Evolutionary conservation across 2,113 vertebrate species (phyloP).

Genomic region (Aldabrachelys gigantea): DNA sequence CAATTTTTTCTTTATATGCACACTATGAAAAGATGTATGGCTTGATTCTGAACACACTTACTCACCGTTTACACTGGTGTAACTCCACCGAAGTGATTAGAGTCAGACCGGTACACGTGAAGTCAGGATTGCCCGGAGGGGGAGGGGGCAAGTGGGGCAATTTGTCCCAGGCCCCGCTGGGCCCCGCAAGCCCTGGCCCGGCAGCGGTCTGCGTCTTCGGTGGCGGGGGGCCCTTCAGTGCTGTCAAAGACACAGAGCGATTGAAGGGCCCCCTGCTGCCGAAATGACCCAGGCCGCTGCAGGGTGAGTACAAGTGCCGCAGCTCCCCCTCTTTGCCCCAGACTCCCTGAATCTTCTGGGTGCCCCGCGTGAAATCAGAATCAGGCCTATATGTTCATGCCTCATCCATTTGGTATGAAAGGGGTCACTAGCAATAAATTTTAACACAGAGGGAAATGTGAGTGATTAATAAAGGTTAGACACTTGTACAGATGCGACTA

Average conservation of each 20-base stretch:
- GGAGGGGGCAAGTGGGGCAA: too few relatives aligned
- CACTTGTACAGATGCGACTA: not conserved
- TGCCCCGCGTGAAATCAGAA: accelerated
- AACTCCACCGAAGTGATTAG: accelerated
- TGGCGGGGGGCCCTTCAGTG: too few relatives aligned
- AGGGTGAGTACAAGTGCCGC: too few relatives aligned
- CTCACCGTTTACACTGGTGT: too few relatives aligned
- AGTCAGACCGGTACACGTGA: accelerated
- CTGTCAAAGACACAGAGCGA: too few relatives aligned
- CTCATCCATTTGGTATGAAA: not conserved
- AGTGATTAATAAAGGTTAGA: not conserved
- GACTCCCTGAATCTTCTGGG: too few relatives aligned
- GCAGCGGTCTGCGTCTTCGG: too few relatives aligned
- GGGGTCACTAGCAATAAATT: not conserved
- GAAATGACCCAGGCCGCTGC: too few relatives aligned
- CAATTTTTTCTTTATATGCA: not conserved
- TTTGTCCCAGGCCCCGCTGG: too few relatives aligned
- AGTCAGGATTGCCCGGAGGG: not conserved
- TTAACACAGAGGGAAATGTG: not conserved
- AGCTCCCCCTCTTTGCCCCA: too few relatives aligned
- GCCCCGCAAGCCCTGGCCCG: too few relatives aligned
- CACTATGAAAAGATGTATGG: not conserved
- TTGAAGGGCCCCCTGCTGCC: too few relatives aligned
- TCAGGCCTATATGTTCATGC: not conserved
- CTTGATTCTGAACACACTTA: not conserved